Base-by-base conservation (phyloP, 1,140 invertebrate species). In the Heliconius himera region DNA sequence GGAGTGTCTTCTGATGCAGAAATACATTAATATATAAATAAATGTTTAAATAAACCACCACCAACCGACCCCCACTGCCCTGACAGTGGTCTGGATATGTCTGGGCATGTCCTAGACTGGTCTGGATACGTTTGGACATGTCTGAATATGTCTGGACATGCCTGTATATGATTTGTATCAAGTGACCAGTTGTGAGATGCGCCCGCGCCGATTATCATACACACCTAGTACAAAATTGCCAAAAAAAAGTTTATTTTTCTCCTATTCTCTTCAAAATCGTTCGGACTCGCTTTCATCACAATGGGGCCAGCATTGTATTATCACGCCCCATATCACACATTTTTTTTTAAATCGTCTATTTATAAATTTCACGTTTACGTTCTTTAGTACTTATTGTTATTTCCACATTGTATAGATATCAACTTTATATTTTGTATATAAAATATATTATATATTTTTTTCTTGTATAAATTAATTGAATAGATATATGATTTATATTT, bases 151-250 rank as follows among this genome's bases (percentile, higher is more conserved):
- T 16, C 26, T 29, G 4, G 4, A 29, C 26, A 66, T 66, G 60
- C 36, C 18, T 8, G 36, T 18, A n/a, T 20, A 72, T 38, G 29
- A 72, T 72, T 72, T 72, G 70, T 72, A 36, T 72, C 70, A 72
- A 82, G 82, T 83, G 83, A 83, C 88, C 83, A 72, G 70, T 72
- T 41, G 70, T 72, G 66, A 85, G 81, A 76, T 78, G 83, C 84
- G 85, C 88, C 85, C 84, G 84, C 87, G 85, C 86, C 89, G 83
- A 82, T 72, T 38, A 77, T 79, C 79, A 82, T 76, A 80, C 81
- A 79, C 90, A 91, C 89, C 88, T 90, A 94, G 92, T 94, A 94
- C 92, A 94, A 94, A 94, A 92, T 93, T 92, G 92, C 92, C 92
- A 94, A 94, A 93, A 90, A 92, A 88, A 79, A 87, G 84, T 86